Percentiles rank a stretch among this genome's conserved stretches.
Conservation (phyloP, 2,888 invertebrate species). For the Brassicogethes aeneus region DNA sequence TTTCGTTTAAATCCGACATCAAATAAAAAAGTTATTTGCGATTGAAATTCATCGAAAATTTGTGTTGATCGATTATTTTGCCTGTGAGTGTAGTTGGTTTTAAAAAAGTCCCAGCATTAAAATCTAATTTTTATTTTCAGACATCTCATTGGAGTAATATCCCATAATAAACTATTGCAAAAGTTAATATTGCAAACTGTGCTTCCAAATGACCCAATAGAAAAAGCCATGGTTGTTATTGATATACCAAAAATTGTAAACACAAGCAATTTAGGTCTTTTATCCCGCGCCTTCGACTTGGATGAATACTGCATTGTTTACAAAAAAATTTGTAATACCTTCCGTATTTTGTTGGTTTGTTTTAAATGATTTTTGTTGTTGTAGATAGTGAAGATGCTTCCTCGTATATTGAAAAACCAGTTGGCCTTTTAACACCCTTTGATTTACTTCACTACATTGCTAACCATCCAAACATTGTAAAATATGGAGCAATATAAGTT, state of each 20-base stretch:
- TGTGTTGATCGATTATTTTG: no score
- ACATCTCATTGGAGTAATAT: slow-evolving; percentile 55
- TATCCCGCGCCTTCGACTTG: slow-evolving; percentile 70
- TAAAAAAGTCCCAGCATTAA: not conserved
- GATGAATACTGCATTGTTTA: slow-evolving; percentile 66
- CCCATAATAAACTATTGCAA: no score
- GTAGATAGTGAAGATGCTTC: not conserved
- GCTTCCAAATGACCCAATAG: slow-evolving; percentile 52
- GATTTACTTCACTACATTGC: slow-evolving; percentile 16
- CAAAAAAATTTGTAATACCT: slow-evolving; percentile 25
- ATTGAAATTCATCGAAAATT: no score
- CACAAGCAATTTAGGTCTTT: slow-evolving; percentile 56
- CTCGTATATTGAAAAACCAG: slow-evolving; percentile 10
- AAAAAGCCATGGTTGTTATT: slow-evolving; percentile 58
- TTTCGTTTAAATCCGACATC: no score
- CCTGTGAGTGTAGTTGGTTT: no score
- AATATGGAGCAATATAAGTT: slow-evolving; percentile 5
- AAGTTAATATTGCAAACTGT: no score
- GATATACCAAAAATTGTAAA: slow-evolving; percentile 56
- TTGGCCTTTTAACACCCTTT: slow-evolving; percentile 17
- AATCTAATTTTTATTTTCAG: slow-evolving; percentile 36
- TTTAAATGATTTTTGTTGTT: no score
- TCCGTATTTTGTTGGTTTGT: no score
- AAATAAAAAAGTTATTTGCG: no score
- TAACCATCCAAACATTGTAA: slow-evolving; percentile 4